These are phyloP conservation scores for Panurus biarmicus DNA, from an alignment of 2,113 vertebrate genomes.

Conservation along the genomic window DNA sequence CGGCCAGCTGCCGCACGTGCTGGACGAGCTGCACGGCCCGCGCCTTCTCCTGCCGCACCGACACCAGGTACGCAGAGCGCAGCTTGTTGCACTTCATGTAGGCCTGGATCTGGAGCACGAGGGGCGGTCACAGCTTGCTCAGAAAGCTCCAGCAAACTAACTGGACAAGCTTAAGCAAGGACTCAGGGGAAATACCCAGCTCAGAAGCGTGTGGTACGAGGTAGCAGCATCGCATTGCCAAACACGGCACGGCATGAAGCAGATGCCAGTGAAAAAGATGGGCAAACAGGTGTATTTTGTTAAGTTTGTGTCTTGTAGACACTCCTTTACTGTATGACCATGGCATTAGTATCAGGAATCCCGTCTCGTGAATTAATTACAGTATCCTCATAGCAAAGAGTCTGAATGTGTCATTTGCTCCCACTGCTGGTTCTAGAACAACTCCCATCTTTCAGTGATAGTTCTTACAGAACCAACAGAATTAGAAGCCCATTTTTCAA, in stretches of 20 bases:
- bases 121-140: not conserved
- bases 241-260: not conserved
- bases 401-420: not conserved
- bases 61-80: conserved; percentile 88
- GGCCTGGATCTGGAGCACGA: conserved; percentile 81
- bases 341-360: not conserved
- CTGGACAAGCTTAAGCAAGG: not conserved
- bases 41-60: conserved; percentile 84
- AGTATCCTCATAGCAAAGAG: not conserved
- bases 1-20: conserved; percentile 80
- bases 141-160: not conserved
- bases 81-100: conserved; percentile 87
- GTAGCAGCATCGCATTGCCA: not conserved
- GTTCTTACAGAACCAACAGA: not conserved
- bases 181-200: not conserved
- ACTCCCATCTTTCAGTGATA: not conserved
- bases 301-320: not conserved
- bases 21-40: conserved; percentile 82
- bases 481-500: not conserved
- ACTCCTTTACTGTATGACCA: not conserved
- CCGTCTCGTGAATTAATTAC: not conserved
- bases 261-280: not conserved
- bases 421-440: not conserved
- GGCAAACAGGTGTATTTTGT: not conserved
- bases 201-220: rapidly evolving